phyloP scores from a whole-genome alignment of 1,140 invertebrate species.

The Bombus soroeensis region DNA sequence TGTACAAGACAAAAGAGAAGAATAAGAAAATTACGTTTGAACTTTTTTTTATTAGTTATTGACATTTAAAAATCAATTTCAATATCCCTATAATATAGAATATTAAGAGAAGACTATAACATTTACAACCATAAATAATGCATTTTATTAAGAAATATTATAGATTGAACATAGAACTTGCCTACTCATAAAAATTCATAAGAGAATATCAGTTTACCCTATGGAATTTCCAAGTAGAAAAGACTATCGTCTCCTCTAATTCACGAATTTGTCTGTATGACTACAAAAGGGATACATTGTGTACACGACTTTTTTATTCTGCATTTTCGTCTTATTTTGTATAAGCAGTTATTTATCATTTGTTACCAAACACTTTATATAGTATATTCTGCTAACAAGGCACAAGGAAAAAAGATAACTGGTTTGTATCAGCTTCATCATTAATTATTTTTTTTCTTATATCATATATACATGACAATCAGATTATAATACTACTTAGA shows the following conservation, averaged over 20 bases:
- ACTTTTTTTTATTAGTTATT: neutral
- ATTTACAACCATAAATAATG: too few relatives aligned
- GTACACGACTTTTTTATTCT: neutral
- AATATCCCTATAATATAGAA: neutral
- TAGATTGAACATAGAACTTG: neutral
- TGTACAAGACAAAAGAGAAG: neutral
- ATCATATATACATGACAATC: neutral
- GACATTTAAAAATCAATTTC: neutral
- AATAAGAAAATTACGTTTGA: neutral
- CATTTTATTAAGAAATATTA: too few relatives aligned
- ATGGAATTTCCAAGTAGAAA: too few relatives aligned
- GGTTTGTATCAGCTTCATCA: slow-evolving; percentile 58
- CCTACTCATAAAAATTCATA: neutral
- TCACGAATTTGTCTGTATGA: too few relatives aligned
- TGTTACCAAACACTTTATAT: neutral
- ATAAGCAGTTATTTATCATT: neutral
- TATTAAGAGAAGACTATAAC: neutral
- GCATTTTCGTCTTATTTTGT: neutral
- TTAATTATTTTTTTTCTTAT: neutral
- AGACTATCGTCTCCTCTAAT: too few relatives aligned
- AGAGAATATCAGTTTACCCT: neutral
- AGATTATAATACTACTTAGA: slow-evolving; percentile 3
- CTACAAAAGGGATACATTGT: too few relatives aligned
- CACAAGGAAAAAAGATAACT: slow-evolving; percentile 43
- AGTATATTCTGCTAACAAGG: slow-evolving; percentile 41